Evolutionary conservation across 2,113 vertebrate genomes (phyloP).

Genomic region (Pelodiscus sinensis): DNA sequence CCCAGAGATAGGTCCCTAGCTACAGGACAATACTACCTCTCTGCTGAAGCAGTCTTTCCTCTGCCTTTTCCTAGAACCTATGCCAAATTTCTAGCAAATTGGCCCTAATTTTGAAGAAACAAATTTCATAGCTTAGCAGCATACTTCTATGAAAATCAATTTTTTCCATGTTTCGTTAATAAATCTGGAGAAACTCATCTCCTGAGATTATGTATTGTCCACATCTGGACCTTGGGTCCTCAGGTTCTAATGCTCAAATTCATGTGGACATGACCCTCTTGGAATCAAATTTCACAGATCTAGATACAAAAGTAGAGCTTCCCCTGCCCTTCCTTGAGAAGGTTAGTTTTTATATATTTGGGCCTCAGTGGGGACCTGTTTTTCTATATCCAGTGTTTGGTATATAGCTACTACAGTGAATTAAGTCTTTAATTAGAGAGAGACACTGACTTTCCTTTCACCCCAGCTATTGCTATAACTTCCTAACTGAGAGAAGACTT

Average conservation of each 20-base stretch:
- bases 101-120: not conserved
- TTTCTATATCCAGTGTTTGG: not conserved
- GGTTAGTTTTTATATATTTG: not conserved
- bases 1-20: not conserved
- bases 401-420: not conserved
- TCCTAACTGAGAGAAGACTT: not conserved
- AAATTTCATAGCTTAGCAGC: not conserved
- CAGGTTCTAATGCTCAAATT: not conserved
- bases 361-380: not conserved
- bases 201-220: not conserved
- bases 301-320: not conserved
- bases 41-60: not conserved
- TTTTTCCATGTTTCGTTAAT: not conserved
- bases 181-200: not conserved
- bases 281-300: not conserved
- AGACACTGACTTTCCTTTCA: not conserved
- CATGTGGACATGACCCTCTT: not conserved
- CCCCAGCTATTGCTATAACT: not conserved
- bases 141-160: not conserved
- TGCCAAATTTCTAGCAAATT: not conserved
- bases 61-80: not conserved
- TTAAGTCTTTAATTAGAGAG: not conserved
- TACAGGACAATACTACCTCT: not conserved
- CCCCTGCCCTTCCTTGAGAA: not conserved
- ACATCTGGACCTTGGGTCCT: not conserved